A percentile compares a stretch with the other conserved stretches of the same genome.
Conservation (phyloP, 2,113 vertebrate species). For the Python bivittatus region DNA sequence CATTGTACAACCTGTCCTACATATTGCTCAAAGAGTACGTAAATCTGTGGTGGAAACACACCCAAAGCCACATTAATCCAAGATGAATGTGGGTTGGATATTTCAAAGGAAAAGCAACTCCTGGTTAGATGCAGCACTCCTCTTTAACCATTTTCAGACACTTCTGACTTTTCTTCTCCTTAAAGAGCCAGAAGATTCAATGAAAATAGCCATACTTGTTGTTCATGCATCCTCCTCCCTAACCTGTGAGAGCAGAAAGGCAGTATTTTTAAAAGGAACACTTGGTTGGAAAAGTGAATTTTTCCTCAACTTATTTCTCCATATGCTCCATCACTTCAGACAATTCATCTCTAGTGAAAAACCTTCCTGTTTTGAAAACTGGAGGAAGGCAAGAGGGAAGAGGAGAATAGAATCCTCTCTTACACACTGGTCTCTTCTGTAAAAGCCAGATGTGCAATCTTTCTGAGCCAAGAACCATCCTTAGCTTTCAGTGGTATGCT, state of each 20-base stretch:
- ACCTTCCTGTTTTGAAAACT: too few species aligned
- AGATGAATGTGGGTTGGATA: background rate
- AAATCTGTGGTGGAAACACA: background rate
- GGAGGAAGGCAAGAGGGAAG: background rate
- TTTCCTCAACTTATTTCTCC: background rate
- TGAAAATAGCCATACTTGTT: background rate
- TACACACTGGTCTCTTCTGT: background rate
- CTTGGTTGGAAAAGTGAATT: background rate
- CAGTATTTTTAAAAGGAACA: background rate
- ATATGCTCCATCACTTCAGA: background rate
- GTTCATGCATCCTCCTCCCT: background rate
- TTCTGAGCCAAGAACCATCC: background rate
- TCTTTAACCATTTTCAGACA: background rate
- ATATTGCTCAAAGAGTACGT: background rate
- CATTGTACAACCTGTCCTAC: background rate
- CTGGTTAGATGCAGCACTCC: background rate
- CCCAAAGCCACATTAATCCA: background rate
- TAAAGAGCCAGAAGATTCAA: background rate
- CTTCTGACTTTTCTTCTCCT: background rate
- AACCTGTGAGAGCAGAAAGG: too few species aligned
- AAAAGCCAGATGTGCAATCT: background rate
- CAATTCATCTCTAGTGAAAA: background rate
- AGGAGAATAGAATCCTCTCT: background rate
- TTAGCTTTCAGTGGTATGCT: background rate
- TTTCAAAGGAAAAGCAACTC: background rate